Conservation (phyloP, 2,113 vertebrate species). For the Pterocles orientalis region DNA sequence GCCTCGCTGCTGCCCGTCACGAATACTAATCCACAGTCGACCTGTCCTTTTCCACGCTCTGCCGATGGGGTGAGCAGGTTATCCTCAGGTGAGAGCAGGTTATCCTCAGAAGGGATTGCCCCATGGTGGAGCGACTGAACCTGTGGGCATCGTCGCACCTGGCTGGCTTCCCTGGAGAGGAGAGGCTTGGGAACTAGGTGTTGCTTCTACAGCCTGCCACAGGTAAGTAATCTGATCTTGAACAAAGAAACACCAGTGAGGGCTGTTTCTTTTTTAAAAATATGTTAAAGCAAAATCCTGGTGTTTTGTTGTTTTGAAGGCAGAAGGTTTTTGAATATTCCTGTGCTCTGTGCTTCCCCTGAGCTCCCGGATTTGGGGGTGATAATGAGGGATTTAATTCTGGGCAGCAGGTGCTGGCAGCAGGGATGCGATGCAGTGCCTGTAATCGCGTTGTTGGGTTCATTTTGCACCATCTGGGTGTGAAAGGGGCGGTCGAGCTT, state of each 20-base stretch:
- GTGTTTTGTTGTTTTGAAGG: background rate
- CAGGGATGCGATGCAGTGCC: background rate
- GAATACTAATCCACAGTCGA: background rate
- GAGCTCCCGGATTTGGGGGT: background rate
- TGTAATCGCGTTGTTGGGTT: background rate
- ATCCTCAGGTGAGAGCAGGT: background rate
- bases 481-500: background rate
- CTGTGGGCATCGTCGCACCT: background rate
- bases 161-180: background rate
- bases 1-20: background rate
- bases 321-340: background rate
- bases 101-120: background rate
- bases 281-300: background rate
- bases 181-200: background rate
- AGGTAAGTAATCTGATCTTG: constrained; percentile 32
- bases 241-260: background rate
- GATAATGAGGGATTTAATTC: constrained; percentile 21
- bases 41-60: background rate
- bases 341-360: background rate
- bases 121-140: accelerated
- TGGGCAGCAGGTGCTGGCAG: constrained; percentile 14
- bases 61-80: background rate
- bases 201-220: background rate
- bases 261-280: background rate
- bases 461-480: constrained; percentile 35